Conservation (phyloP, 53 echinoderm and acorn worm genomes). For the Zoroaster sp. region DNA sequence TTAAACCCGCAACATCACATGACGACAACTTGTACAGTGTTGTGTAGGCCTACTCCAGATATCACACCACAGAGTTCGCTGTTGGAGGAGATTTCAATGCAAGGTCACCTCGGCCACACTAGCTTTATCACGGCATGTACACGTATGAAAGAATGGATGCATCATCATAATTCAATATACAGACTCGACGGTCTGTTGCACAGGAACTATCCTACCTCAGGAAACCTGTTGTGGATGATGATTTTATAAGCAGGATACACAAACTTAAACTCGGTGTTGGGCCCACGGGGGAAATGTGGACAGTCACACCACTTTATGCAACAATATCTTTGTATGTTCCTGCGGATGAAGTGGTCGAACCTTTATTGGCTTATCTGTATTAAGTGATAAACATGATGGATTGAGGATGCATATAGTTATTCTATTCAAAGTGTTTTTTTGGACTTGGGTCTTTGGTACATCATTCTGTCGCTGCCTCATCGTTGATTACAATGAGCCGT, state of each 20-base stretch:
- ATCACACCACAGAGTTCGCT: background rate
- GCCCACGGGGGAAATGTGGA: background rate
- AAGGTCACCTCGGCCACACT: conserved; percentile 22
- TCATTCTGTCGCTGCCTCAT: background rate
- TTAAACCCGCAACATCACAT: conserved; percentile 40
- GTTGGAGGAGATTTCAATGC: conserved; percentile 39
- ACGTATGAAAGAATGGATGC: conserved; percentile 9
- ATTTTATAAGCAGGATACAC: conserved; percentile 8
- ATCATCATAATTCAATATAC: conserved; percentile 55
- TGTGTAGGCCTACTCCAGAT: background rate
- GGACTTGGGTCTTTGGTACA: conserved; percentile 36
- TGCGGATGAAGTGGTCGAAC: conserved; percentile 18
- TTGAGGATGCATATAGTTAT: conserved; percentile 16
- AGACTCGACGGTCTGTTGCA: conserved; percentile 31
- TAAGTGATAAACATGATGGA: background rate
- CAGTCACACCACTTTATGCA: background rate
- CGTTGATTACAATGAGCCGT: background rate
- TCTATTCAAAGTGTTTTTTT: conserved; percentile 42
- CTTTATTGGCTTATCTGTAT: conserved; percentile 18
- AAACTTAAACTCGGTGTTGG: background rate
- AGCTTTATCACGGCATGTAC: background rate
- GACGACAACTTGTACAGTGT: conserved; percentile 34
- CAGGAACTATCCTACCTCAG: conserved; percentile 37
- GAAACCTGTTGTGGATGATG: conserved; percentile 17
- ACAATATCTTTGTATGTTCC: conserved; percentile 18